A percentile compares a stretch with the other conserved stretches of the same genome.
phyloP scores from a whole-genome alignment of 2,113 vertebrate genomes.

The Tragelaphus imberbis region DNA sequence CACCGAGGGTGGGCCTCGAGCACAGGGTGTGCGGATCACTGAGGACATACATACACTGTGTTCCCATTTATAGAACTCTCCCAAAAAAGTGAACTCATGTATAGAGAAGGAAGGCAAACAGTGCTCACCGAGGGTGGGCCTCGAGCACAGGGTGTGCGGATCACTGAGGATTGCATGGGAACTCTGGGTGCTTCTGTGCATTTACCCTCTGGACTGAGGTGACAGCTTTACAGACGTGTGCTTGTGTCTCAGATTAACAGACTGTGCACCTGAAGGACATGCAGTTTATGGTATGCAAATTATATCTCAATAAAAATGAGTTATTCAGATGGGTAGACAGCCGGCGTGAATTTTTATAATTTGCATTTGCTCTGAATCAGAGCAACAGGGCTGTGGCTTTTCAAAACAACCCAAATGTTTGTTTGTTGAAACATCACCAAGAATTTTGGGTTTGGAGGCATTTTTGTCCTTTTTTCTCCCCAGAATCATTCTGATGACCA shows the following conservation, averaged over 20 bases:
- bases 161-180: fast-evolving
- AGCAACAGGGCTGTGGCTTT: neutral
- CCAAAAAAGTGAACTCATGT: no score
- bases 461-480: neutral
- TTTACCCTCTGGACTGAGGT: neutral
- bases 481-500: neutral
- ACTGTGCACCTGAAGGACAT: neutral
- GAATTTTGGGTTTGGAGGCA: neutral
- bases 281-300: neutral
- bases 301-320: neutral
- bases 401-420: neutral
- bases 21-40: fast-evolving
- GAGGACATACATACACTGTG: no score
- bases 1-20: no score
- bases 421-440: neutral
- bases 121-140: no score
- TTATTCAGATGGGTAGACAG: neutral
- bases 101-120: no score
- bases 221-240: neutral
- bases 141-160: no score
- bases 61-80: no score
- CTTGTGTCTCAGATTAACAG: neutral
- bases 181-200: fast-evolving
- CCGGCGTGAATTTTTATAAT: neutral
- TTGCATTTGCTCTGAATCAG: neutral